Evolutionary conservation across 2,797 vertebrate genomes (phyloP), one percentile per base, ranked within the genome.

Genomic region (Protosalanx chinensis): DNA sequence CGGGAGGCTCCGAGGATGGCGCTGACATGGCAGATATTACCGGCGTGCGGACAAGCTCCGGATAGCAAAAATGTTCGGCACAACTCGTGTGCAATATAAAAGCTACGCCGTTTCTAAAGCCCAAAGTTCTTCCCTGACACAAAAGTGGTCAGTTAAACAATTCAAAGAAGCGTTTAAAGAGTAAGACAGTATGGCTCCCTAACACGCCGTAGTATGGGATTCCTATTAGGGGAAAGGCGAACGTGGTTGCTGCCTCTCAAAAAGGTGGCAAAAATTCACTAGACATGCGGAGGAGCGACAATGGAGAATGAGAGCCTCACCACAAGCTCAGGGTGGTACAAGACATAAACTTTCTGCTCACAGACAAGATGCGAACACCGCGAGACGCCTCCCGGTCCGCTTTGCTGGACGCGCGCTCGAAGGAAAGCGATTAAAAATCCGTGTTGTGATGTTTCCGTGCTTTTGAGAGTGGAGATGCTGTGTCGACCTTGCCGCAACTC

Each of bases 21-120:
- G 82, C 84, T 72, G 93, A 93, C 92, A 93, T 84, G 79, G 70
- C 71, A 68, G 58, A 35, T 53, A 32, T 37, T 33, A 70, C 67
- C 20, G 46, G 37, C 41, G 58, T 60, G 53, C 63, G 27, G 64
- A 46, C 56, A 6, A 41, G 56, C 29, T 63, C 29, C 73, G 20
- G 10, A 59, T 60, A 73, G 67, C 41, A 27, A 64, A 29, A 68
- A 7, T 64, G 67, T 64, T 69, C 35, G 30, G 5, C 67, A 32
- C 71, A 57, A 59, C 37, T 58, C 64, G 27, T 10, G 58, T 32
- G 49, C 49, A 37, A 63, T 65, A 61, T 61, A 53, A 57, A 61
- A 64, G 46, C 18, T 63, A 72, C 6, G 72, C 65, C 68, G 58
- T 65, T 66, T 68, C 58, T 32, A 61, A 37, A 72, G 46, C 67